phyloP scores from a whole-genome alignment of 2,113 vertebrate genomes.

The Arvicanthis niloticus region DNA sequence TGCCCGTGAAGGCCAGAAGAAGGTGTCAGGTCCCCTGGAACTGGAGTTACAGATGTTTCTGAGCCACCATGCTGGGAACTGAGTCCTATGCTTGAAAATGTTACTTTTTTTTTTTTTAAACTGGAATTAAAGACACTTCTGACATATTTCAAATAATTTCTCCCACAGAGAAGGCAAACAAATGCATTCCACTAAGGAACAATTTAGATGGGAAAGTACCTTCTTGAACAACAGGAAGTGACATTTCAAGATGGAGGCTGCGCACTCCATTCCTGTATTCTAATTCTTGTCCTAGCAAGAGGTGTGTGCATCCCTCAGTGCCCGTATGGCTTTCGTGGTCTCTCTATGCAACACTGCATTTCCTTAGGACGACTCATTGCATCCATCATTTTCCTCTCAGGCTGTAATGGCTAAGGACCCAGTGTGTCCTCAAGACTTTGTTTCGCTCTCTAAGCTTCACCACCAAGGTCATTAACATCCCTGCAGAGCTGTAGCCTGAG shows the following conservation, averaged over 20 bases:
- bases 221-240: slow-evolving; percentile 85
- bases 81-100: slow-evolving; percentile 19
- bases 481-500: slow-evolving; percentile 77
- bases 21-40: neutral
- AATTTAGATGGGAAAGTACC: slow-evolving; percentile 71
- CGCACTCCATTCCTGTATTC: slow-evolving; percentile 78
- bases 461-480: slow-evolving; percentile 83
- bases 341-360: slow-evolving; percentile 77
- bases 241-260: slow-evolving; percentile 83
- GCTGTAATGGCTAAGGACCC: slow-evolving; percentile 81
- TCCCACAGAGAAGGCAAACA: slow-evolving; percentile 67
- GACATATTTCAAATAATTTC: slow-evolving; percentile 70
- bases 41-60: neutral
- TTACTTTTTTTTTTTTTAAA: slow-evolving; percentile 68
- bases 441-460: slow-evolving; percentile 80
- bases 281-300: slow-evolving; percentile 84
- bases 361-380: slow-evolving; percentile 82
- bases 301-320: slow-evolving; percentile 72
- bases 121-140: slow-evolving; percentile 72
- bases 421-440: slow-evolving; percentile 83
- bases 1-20: neutral
- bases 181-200: slow-evolving; percentile 75
- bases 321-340: slow-evolving; percentile 82
- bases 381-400: slow-evolving; percentile 85
- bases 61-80: neutral